phyloP scores from a whole-genome alignment of 2,113 vertebrate genomes.

The Colossoma macropomum region DNA sequence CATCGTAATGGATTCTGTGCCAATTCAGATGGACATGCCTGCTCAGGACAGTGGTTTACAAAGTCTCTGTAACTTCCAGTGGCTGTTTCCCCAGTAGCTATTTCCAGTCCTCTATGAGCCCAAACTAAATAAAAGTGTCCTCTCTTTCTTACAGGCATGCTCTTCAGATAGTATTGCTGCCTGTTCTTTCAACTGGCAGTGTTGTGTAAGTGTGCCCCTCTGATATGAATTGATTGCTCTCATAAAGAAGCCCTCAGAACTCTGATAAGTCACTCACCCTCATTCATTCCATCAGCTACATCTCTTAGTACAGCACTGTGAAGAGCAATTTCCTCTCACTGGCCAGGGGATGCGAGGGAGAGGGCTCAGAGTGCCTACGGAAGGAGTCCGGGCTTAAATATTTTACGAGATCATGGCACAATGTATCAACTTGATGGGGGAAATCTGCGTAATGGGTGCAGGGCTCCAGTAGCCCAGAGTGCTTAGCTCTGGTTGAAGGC shows the following conservation, averaged over 20 bases:
- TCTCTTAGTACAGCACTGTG: slow-evolving; percentile 22
- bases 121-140: not conserved
- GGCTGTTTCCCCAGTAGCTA: not conserved
- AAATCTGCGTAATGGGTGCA: slow-evolving; percentile 37
- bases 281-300: slow-evolving; percentile 14
- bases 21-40: not conserved
- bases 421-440: slow-evolving; percentile 44
- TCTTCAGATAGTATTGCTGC: not conserved
- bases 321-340: slow-evolving; percentile 43
- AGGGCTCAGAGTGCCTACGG: slow-evolving; percentile 34
- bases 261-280: slow-evolving; percentile 23
- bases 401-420: slow-evolving; percentile 46
- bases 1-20: not conserved
- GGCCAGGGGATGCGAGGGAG: not conserved
- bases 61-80: not conserved
- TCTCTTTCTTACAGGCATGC: not conserved
- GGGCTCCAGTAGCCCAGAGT: slow-evolving; percentile 19
- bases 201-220: slow-evolving; percentile 35
- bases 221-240: slow-evolving; percentile 47
- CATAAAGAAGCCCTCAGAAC: slow-evolving; percentile 32
- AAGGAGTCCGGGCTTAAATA: slow-evolving; percentile 55
- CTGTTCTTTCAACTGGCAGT: not conserved
- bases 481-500: slow-evolving; percentile 12
- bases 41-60: too few relatives aligned
- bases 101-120: not conserved